phyloP scores from a whole-genome alignment of 2,113 vertebrate genomes.

The Verasper variegatus region DNA sequence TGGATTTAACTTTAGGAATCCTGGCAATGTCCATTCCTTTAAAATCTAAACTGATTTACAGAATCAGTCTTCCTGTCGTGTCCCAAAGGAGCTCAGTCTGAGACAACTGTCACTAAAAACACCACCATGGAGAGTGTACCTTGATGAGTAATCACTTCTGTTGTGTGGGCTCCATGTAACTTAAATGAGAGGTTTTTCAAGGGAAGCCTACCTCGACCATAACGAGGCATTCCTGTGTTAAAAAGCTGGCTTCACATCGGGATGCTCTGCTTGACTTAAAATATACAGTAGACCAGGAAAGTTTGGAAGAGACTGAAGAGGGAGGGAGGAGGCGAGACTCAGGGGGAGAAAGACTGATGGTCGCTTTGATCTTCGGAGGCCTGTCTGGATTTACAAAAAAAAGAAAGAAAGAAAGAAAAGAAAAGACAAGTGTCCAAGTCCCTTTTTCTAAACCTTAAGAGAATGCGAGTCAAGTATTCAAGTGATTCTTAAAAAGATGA shows the following conservation, averaged over 20 bases:
- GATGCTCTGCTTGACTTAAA: constrained; percentile 72
- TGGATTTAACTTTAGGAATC: neutral
- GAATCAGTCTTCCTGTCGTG: neutral
- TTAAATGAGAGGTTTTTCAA: constrained; percentile 47
- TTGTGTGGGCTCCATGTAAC: constrained; percentile 15
- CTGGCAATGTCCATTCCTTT: neutral
- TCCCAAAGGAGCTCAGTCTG: constrained; percentile 4
- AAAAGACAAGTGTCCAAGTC: constrained; percentile 47
- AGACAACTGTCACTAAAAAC: constrained; percentile 21
- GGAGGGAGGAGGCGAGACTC: constrained; percentile 55
- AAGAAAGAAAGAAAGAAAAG: no score
- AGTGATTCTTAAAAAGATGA: constrained; percentile 5
- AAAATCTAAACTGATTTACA: neutral
- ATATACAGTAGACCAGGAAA: constrained; percentile 76
- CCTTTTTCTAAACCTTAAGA: constrained; percentile 39
- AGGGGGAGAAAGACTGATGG: constrained; percentile 71
- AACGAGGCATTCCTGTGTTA: constrained; percentile 58
- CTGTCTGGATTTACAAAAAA: constrained; percentile 53
- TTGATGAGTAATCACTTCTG: constrained; percentile 33
- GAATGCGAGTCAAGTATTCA: constrained; percentile 41
- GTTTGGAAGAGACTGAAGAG: constrained; percentile 66
- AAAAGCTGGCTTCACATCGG: constrained; percentile 66
- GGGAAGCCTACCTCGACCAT: constrained; percentile 49
- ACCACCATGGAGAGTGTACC: constrained; percentile 28
- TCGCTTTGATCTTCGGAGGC: constrained; percentile 78